Conservation (phyloP, 2,113 vertebrate genomes). For the Brachyhypopomus occidentalis region DNA sequence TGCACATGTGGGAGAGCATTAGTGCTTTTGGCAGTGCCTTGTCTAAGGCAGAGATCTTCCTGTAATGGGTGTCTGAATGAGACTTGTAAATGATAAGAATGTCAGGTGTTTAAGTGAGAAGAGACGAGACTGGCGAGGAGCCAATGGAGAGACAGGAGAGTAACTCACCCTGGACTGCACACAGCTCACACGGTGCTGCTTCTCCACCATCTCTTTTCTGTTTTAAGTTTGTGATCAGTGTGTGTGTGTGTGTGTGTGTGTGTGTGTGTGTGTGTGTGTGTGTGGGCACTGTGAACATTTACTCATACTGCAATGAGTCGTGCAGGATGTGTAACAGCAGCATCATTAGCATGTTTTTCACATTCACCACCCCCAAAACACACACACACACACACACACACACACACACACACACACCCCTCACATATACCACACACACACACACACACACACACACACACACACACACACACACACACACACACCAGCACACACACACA, state of each 20-base stretch:
- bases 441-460: too few relatives aligned
- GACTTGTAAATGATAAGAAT: too few relatives aligned
- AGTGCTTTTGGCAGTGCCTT: too few relatives aligned
- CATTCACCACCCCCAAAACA: conserved; percentile 66
- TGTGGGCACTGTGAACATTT: conserved; percentile 58
- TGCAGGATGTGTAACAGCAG: conserved; percentile 67
- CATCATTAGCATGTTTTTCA: conserved; percentile 75
- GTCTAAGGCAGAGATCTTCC: too few relatives aligned
- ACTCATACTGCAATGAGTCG: conserved; percentile 73
- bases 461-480: too few relatives aligned
- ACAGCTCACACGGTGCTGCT: neutral
- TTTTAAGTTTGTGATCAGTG: conserved; percentile 13
- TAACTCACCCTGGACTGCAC: neutral
- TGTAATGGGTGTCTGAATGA: too few relatives aligned
- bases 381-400: conserved; percentile 55
- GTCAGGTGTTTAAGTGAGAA: too few relatives aligned
- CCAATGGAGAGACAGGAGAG: neutral
- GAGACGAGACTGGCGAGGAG: too few relatives aligned
- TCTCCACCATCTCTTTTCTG: neutral
- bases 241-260: conserved; percentile 30
- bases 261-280: conserved; percentile 32
- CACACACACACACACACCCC: conserved; percentile 31
- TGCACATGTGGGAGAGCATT: too few relatives aligned
- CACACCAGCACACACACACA: too few relatives aligned
- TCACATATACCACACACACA: too few relatives aligned